phyloP scores from a whole-genome alignment of 2,888 invertebrate genomes.

The Morpho deidamia region DNA sequence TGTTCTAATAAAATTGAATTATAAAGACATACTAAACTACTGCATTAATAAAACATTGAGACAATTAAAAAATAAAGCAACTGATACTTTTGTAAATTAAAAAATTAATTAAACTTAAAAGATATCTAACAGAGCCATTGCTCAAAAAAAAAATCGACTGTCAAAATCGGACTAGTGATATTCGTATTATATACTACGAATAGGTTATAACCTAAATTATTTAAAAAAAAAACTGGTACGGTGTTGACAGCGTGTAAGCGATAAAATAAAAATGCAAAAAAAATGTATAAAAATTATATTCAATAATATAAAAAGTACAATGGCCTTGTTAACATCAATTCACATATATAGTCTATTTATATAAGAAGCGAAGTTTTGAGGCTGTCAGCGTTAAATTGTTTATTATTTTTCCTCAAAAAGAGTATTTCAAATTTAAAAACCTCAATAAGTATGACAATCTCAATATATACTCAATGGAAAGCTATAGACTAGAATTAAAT shows the following conservation, averaged over 20 bases:
- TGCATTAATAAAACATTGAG: too few relatives aligned
- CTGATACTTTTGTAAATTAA: too few relatives aligned
- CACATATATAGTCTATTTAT: neutral
- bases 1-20: too few relatives aligned
- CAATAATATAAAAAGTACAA: slow-evolving; percentile 56
- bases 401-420: neutral
- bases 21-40: too few relatives aligned
- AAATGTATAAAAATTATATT: slow-evolving; percentile 55
- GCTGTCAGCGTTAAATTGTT: neutral
- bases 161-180: neutral
- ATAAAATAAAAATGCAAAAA: slow-evolving; percentile 59
- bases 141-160: slow-evolving; percentile 29
- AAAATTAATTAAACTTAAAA: slow-evolving; percentile 5
- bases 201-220: neutral
- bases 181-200: too few relatives aligned
- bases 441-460: too few relatives aligned
- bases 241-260: slow-evolving; percentile 1
- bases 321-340: slow-evolving; percentile 54
- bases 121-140: slow-evolving; percentile 52
- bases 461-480: too few relatives aligned
- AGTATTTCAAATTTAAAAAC: too few relatives aligned
- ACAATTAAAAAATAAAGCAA: too few relatives aligned
- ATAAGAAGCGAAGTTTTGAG: neutral
- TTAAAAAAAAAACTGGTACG: neutral
- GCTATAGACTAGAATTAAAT: too few relatives aligned